Evolutionary conservation across 2,113 vertebrate genomes (phyloP).

Genomic region (Gallinago undulata): DNA sequence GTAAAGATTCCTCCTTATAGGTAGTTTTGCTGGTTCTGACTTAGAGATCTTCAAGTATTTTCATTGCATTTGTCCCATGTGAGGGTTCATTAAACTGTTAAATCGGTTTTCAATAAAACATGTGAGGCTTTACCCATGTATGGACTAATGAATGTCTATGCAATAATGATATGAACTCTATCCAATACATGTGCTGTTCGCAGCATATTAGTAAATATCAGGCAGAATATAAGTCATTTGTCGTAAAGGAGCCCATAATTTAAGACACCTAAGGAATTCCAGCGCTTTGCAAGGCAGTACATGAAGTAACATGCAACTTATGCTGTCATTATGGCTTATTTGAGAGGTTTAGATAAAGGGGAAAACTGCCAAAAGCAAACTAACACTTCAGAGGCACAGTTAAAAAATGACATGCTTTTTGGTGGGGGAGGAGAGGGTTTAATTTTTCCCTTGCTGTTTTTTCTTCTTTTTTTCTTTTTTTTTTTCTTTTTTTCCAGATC

Average conservation of each 20-base stretch:
- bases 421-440: not conserved
- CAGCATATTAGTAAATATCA: slow-evolving; percentile 11
- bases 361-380: slow-evolving; percentile 64
- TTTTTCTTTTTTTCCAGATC: not conserved
- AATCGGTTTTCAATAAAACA: not conserved
- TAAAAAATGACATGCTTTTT: slow-evolving; percentile 32
- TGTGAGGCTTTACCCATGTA: not conserved
- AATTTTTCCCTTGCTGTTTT: not conserved
- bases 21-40: not conserved
- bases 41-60: not conserved
- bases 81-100: not conserved
- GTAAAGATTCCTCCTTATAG: not conserved
- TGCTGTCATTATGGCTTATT: slow-evolving; percentile 56
- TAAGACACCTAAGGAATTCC: slow-evolving; percentile 51
- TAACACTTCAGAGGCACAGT: slow-evolving; percentile 53
- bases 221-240: not conserved
- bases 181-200: not conserved
- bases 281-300: not conserved
- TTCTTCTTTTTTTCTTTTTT: not conserved
- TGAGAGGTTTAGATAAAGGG: slow-evolving; percentile 49
- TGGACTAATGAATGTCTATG: not conserved
- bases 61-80: not conserved
- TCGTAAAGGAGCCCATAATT: slow-evolving; percentile 13
- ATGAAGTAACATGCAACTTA: slow-evolving; percentile 49
- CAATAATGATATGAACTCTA: not conserved